Evolutionary conservation across 2,797 vertebrate species (phyloP).

Genomic region (Tapera naevia): DNA sequence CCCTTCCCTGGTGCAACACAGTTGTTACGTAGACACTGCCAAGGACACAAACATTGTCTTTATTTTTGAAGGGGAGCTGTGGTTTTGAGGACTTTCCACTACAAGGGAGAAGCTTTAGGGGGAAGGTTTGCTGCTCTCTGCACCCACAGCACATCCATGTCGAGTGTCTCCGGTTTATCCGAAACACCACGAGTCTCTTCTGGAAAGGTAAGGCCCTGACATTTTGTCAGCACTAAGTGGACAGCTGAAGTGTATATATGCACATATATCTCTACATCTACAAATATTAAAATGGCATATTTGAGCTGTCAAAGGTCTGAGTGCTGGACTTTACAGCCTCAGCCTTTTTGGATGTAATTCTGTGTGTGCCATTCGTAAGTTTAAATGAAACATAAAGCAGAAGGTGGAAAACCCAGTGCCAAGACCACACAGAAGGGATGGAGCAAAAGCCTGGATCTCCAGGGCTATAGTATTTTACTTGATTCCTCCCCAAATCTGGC

Average conservation of each 20-base stretch:
- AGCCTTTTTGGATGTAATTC: not conserved
- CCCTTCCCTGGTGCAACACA: no score
- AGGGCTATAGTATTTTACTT: not conserved
- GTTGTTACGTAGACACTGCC: not conserved
- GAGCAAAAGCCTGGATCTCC: not conserved
- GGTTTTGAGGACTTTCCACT: not conserved
- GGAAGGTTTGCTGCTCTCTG: not conserved
- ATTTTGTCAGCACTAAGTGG: not conserved
- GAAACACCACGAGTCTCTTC: not conserved
- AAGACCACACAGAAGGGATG: not conserved
- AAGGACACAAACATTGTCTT: not conserved
- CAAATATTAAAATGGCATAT: not conserved
- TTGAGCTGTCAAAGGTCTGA: not conserved
- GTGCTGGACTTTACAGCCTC: not conserved
- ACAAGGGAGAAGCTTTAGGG: not conserved
- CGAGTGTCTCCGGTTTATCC: fast-evolving
- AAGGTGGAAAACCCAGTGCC: not conserved
- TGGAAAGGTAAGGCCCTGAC: not conserved
- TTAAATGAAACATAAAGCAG: not conserved
- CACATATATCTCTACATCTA: not conserved
- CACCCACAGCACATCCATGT: not conserved
- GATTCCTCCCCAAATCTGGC: not conserved
- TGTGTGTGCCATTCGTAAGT: not conserved
- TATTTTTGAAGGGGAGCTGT: not conserved
- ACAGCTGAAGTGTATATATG: not conserved